Conservation (phyloP, 2,113 vertebrate genomes). For the Cettia cetti region DNA sequence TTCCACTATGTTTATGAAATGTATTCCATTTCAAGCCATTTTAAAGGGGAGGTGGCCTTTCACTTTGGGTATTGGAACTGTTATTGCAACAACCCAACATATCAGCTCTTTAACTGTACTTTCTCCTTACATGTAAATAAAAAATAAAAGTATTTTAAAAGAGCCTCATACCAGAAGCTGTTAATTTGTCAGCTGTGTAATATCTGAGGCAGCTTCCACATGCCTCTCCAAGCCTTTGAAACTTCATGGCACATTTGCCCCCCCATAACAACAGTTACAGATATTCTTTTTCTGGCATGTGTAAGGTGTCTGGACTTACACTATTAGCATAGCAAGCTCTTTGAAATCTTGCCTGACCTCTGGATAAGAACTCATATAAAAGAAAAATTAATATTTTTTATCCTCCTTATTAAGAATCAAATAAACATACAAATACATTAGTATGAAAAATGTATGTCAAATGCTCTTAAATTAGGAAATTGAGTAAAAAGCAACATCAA, state of each 20-base stretch:
- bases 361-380: neutral
- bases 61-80: neutral
- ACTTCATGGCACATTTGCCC: neutral
- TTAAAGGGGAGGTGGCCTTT: neutral
- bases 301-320: neutral
- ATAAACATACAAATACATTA: neutral
- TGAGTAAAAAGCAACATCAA: neutral
- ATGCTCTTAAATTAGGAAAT: neutral
- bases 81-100: neutral
- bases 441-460: neutral
- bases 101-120: neutral
- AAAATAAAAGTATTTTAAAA: neutral
- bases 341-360: neutral
- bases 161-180: neutral
- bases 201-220: neutral
- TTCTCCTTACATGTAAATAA: neutral
- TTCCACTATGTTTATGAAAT: neutral
- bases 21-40: neutral
- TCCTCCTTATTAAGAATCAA: neutral
- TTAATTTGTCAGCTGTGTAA: conserved; percentile 1
- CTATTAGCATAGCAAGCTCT: neutral
- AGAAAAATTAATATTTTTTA: neutral
- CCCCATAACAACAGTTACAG: conserved; percentile 1
- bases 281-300: neutral
- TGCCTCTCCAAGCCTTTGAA: neutral